Percentiles rank a stretch among this genome's conserved stretches.
These are phyloP conservation scores for Platorchestia sp. DNA, from an alignment of 1,140 invertebrate species.

Conservation along the genomic window DNA sequence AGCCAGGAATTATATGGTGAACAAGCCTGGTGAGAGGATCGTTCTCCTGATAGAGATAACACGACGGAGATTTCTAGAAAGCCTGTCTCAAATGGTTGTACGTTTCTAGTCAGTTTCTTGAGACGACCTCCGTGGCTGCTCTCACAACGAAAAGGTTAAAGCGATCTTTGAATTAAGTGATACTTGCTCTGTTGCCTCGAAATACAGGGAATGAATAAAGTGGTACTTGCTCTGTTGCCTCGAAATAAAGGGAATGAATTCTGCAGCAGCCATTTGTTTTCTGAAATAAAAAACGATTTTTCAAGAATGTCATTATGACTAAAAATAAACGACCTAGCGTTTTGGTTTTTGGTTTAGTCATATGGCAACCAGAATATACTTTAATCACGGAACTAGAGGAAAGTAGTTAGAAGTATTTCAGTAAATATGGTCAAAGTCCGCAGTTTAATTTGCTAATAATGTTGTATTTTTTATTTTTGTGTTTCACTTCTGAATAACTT, in stretches of 20 bases:
- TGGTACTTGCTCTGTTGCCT: neutral
- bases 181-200: neutral
- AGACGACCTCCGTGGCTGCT: neutral
- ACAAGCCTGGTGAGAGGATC: slow-evolving; percentile 5
- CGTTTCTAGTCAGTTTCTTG: neutral
- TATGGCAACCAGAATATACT: no score
- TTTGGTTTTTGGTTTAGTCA: neutral
- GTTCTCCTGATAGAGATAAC: neutral
- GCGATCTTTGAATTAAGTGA: neutral
- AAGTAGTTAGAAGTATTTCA: no score
- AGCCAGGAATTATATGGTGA: neutral
- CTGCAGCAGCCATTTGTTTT: neutral
- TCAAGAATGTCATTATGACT: neutral
- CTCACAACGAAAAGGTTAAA: neutral
- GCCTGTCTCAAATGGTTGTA: slow-evolving; percentile 6
- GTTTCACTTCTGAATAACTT: no score
- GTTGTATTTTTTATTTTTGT: no score
- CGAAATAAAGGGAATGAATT: neutral
- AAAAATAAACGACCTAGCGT: neutral
- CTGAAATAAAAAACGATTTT: neutral
- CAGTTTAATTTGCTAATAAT: no score
- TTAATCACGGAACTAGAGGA: no score
- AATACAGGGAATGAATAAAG: neutral
- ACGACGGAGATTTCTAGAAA: neutral
- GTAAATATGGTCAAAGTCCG: no score